Base-by-base conservation (phyloP, 2,113 vertebrate genomes). In the Anguilla rostrata region DNA sequence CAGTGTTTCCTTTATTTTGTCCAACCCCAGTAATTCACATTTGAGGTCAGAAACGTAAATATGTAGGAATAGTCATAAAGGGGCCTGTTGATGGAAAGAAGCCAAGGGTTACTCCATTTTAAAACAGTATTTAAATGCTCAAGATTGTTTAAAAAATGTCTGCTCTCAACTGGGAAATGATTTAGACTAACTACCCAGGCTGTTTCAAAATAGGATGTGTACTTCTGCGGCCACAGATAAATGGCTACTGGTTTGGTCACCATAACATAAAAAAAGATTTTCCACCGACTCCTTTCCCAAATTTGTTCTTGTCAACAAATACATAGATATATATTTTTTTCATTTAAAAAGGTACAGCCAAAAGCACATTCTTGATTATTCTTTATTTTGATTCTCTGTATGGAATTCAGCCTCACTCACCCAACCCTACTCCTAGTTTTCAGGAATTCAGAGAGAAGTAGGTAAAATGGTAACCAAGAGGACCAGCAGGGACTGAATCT, bases 231-330 rank as follows among this genome's bases (percentile, higher is more conserved):
- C 84, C 49, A 20, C 88, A 88, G 88, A 90, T 87, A 87, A 89
- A 91, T 92, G 75, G 88, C 86, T 79, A 29, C 92, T 26, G 75
- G 56, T 88, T 87, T 57, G 81, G 46, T 87, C 86, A 78, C 81
- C 85, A 83, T 84, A 83, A 86, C 84, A 85, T 89, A 84, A 87
- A 57, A 87, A 57, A 88, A 90, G 87, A 90, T 91, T 93, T 66
- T 94, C 91, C 89, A 92, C 87, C 88, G 78, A 85, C 81, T 75
- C 56, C 84, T 90, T 92, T 92, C 56, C 34, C 60, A 88, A 91
- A 88, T 87, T 78, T 87, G 86, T 87, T 79, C 63, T 83, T 29
- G 91, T 85, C 86, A 88, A 91, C 90, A 87, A 86, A 88, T 66
- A 66, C 22, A 41, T 81, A 43, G 81, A 90, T 89, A 79, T 84